These are phyloP conservation scores for Cyclopterus lumpus DNA, from an alignment of 2,797 vertebrate species.

Conservation along the genomic window DNA sequence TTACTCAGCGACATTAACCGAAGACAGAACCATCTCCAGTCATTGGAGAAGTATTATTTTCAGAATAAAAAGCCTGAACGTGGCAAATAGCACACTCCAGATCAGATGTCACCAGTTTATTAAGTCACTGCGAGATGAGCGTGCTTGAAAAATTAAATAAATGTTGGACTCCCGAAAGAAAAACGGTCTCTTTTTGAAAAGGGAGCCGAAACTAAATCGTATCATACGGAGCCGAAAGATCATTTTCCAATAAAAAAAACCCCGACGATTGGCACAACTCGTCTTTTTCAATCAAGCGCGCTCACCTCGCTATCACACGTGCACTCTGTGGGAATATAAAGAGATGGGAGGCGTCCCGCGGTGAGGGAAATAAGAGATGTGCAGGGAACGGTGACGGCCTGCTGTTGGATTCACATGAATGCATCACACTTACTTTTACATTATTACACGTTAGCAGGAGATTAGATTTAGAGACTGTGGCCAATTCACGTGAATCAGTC, in stretches of 20 bases:
- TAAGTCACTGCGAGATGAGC: conserved; percentile 38
- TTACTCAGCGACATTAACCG: conserved; percentile 10
- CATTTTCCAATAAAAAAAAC: conserved; percentile 45
- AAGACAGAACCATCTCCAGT: not conserved
- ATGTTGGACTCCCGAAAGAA: conserved; percentile 9
- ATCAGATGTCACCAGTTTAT: conserved; percentile 43
- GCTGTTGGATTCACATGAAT: conserved; percentile 23
- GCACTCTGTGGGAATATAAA: not conserved
- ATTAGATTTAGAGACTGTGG: conserved; percentile 3
- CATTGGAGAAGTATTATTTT: conserved; percentile 2
- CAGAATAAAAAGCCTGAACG: conserved; percentile 24
- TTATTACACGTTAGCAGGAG: conserved; percentile 18
- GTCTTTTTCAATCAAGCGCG: conserved; percentile 34
- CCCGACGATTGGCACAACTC: not conserved
- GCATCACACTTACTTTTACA: conserved; percentile 7
- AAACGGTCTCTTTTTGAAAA: conserved; percentile 30
- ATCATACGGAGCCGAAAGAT: conserved; percentile 26
- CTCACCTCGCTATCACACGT: not conserved
- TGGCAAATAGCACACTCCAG: not conserved
- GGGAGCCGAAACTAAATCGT: conserved; percentile 18
- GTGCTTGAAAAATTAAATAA: conserved; percentile 26
- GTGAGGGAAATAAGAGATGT: conserved; percentile 15
- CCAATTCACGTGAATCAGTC: not conserved
- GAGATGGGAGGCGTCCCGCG: not conserved
- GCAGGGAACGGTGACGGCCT: not conserved